Evolutionary conservation across 2,888 invertebrate genomes (phyloP).

Genomic region (Parnassius smintheus): DNA sequence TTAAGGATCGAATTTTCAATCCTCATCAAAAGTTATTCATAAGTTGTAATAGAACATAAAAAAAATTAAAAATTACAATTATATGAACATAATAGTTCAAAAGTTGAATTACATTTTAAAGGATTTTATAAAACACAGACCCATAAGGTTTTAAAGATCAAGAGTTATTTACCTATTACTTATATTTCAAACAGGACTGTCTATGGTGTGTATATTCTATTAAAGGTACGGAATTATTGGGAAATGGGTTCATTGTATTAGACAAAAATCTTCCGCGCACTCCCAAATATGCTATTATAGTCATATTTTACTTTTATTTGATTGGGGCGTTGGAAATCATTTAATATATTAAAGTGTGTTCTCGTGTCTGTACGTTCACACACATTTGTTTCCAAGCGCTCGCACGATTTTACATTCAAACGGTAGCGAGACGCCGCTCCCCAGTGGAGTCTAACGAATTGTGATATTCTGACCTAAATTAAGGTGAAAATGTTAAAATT

Average conservation of each 20-base stretch:
- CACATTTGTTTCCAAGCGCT: conserved; percentile 22
- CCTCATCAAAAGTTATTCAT: no score
- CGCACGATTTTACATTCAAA: conserved; percentile 38
- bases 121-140: no score
- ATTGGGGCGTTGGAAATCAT: conserved; percentile 1
- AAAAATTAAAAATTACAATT: no score
- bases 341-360: conserved; percentile 1
- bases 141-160: no score
- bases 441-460: conserved; percentile 46
- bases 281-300: conserved; percentile 3
- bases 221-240: no score
- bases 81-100: no score
- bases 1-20: no score
- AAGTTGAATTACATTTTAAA: no score
- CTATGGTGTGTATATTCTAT: no score
- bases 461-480: conserved; percentile 68
- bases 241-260: neutral
- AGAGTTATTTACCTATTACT: no score
- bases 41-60: no score
- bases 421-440: conserved; percentile 31
- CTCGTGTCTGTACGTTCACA: neutral
- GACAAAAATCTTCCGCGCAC: conserved; percentile 5
- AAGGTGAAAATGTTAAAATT: conserved; percentile 69
- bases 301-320: conserved; percentile 3
- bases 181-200: no score